phyloP scores from a whole-genome alignment of 2,797 vertebrate genomes.

The Microctenopoma lineatum region DNA sequence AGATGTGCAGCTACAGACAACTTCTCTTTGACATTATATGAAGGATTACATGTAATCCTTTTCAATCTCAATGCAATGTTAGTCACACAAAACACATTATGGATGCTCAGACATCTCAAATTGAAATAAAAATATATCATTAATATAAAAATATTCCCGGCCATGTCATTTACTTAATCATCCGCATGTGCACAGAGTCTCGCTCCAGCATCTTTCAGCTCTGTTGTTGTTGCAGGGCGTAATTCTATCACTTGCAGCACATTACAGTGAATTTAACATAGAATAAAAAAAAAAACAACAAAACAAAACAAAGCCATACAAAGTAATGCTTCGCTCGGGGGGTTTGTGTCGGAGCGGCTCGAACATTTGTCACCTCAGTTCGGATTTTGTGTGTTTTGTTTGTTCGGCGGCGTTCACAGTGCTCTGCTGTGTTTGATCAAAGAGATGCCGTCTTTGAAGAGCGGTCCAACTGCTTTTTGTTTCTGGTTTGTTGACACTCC shows the following conservation, averaged over 20 bases:
- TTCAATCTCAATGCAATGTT: constrained; percentile 50
- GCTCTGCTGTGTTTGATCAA: constrained; percentile 63
- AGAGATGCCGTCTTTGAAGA: constrained; percentile 69
- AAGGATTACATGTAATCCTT: constrained; percentile 75
- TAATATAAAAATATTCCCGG: too few relatives aligned
- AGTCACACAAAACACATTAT: constrained; percentile 37
- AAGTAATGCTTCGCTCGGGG: constrained; percentile 27
- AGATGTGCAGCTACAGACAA: constrained; percentile 29
- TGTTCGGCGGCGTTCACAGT: constrained; percentile 59
- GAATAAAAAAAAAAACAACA: constrained; percentile 4
- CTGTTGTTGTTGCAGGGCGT: constrained; percentile 24
- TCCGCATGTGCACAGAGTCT: constrained; percentile 11
- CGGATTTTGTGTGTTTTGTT: constrained; percentile 50
- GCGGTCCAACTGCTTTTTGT: constrained; percentile 47
- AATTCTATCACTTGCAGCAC: constrained; percentile 58
- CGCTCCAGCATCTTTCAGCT: constrained; percentile 43
- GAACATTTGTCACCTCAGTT: constrained; percentile 65
- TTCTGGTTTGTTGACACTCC: constrained; percentile 61
- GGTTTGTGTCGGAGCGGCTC: constrained; percentile 52
- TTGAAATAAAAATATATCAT: constrained; percentile 36
- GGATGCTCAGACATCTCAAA: constrained; percentile 40
- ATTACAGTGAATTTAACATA: constrained; percentile 40
- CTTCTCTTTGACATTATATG: constrained; percentile 64
- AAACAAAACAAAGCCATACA: constrained; percentile 27
- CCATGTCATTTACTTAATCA: constrained; percentile 27